Base-by-base conservation (phyloP, 2,113 vertebrate species). In the Murina feae region DNA sequence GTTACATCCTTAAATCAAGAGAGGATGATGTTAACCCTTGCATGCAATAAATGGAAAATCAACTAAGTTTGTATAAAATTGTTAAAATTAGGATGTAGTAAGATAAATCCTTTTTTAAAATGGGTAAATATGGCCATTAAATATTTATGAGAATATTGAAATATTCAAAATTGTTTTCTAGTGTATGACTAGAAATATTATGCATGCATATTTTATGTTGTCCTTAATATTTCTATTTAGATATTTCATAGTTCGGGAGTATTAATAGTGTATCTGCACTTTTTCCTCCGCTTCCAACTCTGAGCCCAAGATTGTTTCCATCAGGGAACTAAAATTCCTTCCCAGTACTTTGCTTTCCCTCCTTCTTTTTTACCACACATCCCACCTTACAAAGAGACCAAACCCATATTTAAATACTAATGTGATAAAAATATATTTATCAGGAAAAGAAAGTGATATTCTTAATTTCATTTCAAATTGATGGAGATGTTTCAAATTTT, bases 351-450 rank as follows among this genome's bases (percentile, higher is more conserved):
- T 89, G 8, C 12, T 71, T 55, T 39, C 25, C 32, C 81, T 65
- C 76, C 72, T 8, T 13, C n/a, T 49, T 83, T 89, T 95, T 95
- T 95, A 89, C 94, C 9, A 90, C 71, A 95, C 78, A 96, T 74
- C 55, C 10, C 20, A 82, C 95, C 78, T 88, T 95, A 68, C 14
- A 94, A 68, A 37, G 7, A 44, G 8, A 93, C 42, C 10, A 95
- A 97, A 94, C 76, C 47, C 28, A 94, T 53, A 51, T 51, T 96
- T 44, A 93, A 44, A 35, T 90, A 18, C 42, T 95, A 85, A 63
- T 37, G 37, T 58, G 75, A 95, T 92, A 74, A 95, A 93, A 92
- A 96, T 69, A 35, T 87, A 95, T 94, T 96, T 94, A 93, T 92
- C 28, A 94, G 4, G 93, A 93, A 96, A 82, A 44, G 51, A 93